Evolutionary conservation across 2,113 vertebrate species (phyloP), one percentile per base, ranked within the genome.

Genomic region (Marmota flaviventris): DNA sequence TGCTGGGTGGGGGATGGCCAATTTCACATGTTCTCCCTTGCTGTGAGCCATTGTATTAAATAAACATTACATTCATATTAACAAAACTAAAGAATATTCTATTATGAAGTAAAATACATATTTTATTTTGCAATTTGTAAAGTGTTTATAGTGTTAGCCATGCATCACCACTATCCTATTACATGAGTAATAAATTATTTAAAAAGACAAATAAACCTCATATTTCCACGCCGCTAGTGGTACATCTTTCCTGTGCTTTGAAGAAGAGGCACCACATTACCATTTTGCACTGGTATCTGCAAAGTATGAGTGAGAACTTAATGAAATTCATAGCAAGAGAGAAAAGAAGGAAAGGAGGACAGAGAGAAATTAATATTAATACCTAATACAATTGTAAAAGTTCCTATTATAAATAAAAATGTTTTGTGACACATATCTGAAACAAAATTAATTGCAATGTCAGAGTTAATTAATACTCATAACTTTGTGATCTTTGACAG

Each of bases 401-500:
- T 78, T 32, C 16, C 73, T 37, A 69, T 34, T 42, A 79, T 27
- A 65, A 56, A 53, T 29, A 42, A 73, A 78, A 13, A 69, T 69
- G 32, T 72, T 79, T 87, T 69, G 20, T 63, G 89, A 58, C 34
- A 73, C 8, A 58, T 9, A 14, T 45, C 12, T 69, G 29, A 88
- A 69, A 75, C 14, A 86, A 72, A 83, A 25, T 65, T 92, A 73
- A 87, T 83, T 18, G 13, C 51, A 78, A 42, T 63, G 20, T 90
- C 81, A 79, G 39, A 45, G 61, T 95, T 87, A 90, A 79, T 90
- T 69, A 76, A 48, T 85, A 16, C 8, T 65, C 65, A 58, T 90
- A 65, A 94, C 8, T 81, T 79, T 69, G n/a, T 91, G 48, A 39
- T 32, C 32, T 96, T 97, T 75, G 77, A 88, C 48, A 63, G 14